These are phyloP conservation scores for Hestina assimilis DNA, from an alignment of 1,140 invertebrate species.

Conservation along the genomic window DNA sequence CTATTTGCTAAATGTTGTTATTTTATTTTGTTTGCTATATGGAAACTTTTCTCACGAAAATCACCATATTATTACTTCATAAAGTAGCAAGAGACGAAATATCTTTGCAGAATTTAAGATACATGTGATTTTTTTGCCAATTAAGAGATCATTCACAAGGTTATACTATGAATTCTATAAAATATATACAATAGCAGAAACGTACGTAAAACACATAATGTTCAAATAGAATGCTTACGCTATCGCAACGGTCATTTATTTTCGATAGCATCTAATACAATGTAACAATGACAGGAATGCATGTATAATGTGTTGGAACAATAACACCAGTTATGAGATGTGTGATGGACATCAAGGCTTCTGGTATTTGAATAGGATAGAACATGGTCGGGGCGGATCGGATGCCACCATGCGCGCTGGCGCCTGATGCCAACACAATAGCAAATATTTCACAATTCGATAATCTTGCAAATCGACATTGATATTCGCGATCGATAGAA, in stretches of 20 bases:
- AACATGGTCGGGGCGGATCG: constrained; percentile 38
- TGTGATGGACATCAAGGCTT: constrained; percentile 58
- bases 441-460: constrained; percentile 43
- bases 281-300: constrained; percentile 31
- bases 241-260: background rate
- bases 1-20: background rate
- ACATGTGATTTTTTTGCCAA: too few species aligned
- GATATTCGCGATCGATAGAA: constrained; percentile 33
- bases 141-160: too few species aligned
- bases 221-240: background rate
- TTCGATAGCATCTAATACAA: constrained; percentile 13
- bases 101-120: too few species aligned
- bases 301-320: constrained; percentile 26
- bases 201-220: background rate
- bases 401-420: constrained; percentile 32
- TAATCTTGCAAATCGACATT: constrained; percentile 42
- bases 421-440: constrained; percentile 43
- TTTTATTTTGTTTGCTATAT: background rate
- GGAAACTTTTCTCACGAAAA: too few species aligned
- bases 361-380: constrained; percentile 39
- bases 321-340: constrained; percentile 42
- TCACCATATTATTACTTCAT: too few species aligned
- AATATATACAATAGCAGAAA: too few species aligned
- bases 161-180: too few species aligned
- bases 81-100: too few species aligned